Evolutionary conservation across 1,140 invertebrate species (phyloP).

Genomic region (Sitodiplosis mosellana): DNA sequence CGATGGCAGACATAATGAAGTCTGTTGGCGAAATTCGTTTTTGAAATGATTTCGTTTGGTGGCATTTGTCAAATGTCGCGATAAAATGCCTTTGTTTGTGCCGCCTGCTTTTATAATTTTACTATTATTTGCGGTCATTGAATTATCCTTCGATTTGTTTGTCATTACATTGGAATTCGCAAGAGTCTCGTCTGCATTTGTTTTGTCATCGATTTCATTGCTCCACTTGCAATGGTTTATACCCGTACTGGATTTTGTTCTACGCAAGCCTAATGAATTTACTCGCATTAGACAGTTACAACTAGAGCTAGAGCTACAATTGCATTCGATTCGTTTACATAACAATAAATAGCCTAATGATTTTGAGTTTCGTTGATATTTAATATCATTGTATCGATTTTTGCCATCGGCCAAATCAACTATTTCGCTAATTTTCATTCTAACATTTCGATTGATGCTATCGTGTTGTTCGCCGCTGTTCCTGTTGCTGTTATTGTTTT

Average conservation of each 20-base stretch:
- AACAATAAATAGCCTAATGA: too few species aligned
- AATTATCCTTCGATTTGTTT: too few species aligned
- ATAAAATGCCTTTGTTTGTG: too few species aligned
- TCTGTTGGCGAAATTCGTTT: too few species aligned
- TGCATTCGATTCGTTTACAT: neutral
- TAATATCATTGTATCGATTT: neutral
- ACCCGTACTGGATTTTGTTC: slow-evolving; percentile 2
- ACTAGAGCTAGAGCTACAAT: neutral
- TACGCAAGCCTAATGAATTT: neutral
- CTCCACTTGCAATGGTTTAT: neutral
- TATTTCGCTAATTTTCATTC: neutral
- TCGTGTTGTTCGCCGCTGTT: neutral
- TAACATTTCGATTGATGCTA: slow-evolving; percentile 3
- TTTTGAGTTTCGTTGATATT: neutral
- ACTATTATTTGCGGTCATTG: too few species aligned
- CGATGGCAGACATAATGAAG: too few species aligned
- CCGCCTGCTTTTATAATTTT: too few species aligned
- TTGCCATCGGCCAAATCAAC: neutral
- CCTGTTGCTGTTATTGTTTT: slow-evolving; percentile 4
- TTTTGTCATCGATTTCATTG: neutral
- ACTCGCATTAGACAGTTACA: neutral
- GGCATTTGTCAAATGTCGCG: too few species aligned
- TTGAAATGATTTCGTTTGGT: too few species aligned
- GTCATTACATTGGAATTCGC: too few species aligned
- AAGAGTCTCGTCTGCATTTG: neutral